A percentile compares a stretch with the other conserved stretches of the same genome.
These are phyloP conservation scores for Pyralis farinalis DNA, from an alignment of 2,888 invertebrate genomes.

Conservation along the genomic window DNA sequence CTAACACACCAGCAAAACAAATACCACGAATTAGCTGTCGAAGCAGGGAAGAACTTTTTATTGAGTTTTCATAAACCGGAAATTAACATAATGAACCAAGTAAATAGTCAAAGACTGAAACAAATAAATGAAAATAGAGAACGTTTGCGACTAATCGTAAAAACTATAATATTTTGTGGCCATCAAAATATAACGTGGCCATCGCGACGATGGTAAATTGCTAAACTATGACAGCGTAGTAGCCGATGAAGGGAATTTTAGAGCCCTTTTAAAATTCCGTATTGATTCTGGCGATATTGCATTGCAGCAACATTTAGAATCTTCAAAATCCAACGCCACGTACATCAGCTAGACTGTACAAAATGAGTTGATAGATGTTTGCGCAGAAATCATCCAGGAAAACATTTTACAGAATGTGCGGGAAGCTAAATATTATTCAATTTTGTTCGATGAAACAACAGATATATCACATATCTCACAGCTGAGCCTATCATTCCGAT, in stretches of 20 bases:
- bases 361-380: slow-evolving; percentile 14
- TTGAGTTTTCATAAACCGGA: slow-evolving; percentile 12
- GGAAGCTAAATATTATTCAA: slow-evolving; percentile 18
- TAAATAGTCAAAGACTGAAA: slow-evolving; percentile 10
- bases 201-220: slow-evolving; percentile 16
- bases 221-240: slow-evolving; percentile 10
- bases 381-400: slow-evolving; percentile 16
- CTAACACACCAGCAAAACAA: slow-evolving; percentile 10
- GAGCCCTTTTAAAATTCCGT: slow-evolving; percentile 15
- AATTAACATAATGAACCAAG: slow-evolving; percentile 12
- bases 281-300: slow-evolving; percentile 16
- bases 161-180: slow-evolving; percentile 17
- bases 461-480: slow-evolving; percentile 19
- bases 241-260: slow-evolving; percentile 15
- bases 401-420: slow-evolving; percentile 13
- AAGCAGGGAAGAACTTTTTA: slow-evolving; percentile 13
- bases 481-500: slow-evolving; percentile 27
- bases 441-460: slow-evolving; percentile 34
- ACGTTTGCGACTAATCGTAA: slow-evolving; percentile 14
- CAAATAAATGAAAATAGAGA: slow-evolving; percentile 12
- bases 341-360: slow-evolving; percentile 17
- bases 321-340: slow-evolving; percentile 14
- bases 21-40: slow-evolving; percentile 12
- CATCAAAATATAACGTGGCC: slow-evolving; percentile 17
- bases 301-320: slow-evolving; percentile 15